These are phyloP conservation scores for Physella acuta DNA, from an alignment of 1,140 invertebrate genomes.

Conservation along the genomic window DNA sequence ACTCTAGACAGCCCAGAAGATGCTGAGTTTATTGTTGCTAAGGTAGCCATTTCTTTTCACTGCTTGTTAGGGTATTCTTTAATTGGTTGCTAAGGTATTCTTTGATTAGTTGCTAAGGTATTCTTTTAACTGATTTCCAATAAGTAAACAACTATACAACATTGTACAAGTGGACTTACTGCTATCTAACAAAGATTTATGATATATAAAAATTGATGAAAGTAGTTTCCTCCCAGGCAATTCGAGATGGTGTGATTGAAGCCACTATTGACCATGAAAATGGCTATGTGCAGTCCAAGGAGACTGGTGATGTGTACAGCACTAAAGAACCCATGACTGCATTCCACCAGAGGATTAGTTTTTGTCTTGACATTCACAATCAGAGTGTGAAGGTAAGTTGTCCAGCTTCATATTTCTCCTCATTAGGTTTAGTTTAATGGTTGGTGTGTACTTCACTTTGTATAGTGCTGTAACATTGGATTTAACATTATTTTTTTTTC, in stretches of 20 bases:
- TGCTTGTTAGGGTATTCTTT: too few relatives aligned
- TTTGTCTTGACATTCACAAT: slow-evolving; percentile 97
- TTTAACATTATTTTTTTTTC: slow-evolving; percentile 16
- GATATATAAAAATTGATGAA: too few relatives aligned
- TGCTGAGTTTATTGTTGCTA: slow-evolving; percentile 98
- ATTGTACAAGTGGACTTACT: too few relatives aligned
- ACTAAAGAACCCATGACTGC: slow-evolving; percentile 94
- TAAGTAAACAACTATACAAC: too few relatives aligned
- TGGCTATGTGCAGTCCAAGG: slow-evolving; percentile 95
- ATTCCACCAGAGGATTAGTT: slow-evolving; percentile 96
- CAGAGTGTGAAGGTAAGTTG: slow-evolving; percentile 71
- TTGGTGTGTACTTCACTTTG: neutral
- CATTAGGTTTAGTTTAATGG: neutral
- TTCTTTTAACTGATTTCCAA: too few relatives aligned
- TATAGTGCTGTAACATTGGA: neutral
- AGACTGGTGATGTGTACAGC: slow-evolving; percentile 95
- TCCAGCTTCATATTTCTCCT: neutral
- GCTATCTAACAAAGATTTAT: too few relatives aligned
- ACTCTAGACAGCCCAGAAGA: slow-evolving; percentile 93
- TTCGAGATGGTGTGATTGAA: slow-evolving; percentile 97
- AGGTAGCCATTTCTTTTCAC: slow-evolving; percentile 67
- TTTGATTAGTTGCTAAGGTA: too few relatives aligned
- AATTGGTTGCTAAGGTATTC: too few relatives aligned
- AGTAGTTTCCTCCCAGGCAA: too few relatives aligned
- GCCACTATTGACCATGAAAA: slow-evolving; percentile 93